Evolutionary conservation across 2,888 invertebrate species (phyloP).

Genomic region (Drosophila lacicola): DNA sequence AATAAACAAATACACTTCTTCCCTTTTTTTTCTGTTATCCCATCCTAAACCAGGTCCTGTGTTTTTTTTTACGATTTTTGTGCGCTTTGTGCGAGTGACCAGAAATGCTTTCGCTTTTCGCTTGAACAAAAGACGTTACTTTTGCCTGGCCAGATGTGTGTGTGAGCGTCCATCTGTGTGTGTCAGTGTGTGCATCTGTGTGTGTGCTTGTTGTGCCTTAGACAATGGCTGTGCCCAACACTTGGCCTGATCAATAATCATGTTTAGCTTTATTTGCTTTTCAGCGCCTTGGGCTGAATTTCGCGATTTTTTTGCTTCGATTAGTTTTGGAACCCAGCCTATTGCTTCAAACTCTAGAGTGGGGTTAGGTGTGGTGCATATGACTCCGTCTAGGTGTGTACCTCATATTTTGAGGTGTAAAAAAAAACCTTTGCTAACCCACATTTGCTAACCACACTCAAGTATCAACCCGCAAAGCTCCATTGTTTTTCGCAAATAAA

Average conservation of each 20-base stretch:
- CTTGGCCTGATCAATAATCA: conserved; percentile 72
- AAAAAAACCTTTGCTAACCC: conserved; percentile 74
- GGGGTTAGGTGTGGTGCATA: conserved; percentile 56
- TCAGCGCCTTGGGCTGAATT: conserved; percentile 37
- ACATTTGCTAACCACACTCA: conserved; percentile 41
- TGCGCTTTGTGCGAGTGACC: conserved; percentile 62
- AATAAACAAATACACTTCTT: conserved; percentile 74
- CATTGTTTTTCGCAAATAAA: conserved; percentile 32
- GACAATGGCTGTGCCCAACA: conserved; percentile 56
- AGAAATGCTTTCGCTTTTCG: conserved; percentile 71
- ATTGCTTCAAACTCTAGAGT: conserved; percentile 27
- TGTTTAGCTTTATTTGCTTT: conserved; percentile 62
- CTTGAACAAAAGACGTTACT: conserved; percentile 72
- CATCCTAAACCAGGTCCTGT: conserved; percentile 7
- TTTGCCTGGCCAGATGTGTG: conserved; percentile 39
- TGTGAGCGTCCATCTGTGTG: conserved; percentile 9
- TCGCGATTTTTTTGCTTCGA: conserved; percentile 43
- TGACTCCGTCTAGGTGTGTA: conserved; percentile 63
- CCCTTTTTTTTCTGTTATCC: conserved; percentile 4
- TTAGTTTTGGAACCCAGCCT: conserved; percentile 39
- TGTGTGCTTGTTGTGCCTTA: conserved; percentile 20
- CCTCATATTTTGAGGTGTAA: conserved; percentile 66
- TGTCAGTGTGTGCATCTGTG: conserved; percentile 6
- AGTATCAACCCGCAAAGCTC: conserved; percentile 18
- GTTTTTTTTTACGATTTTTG: conserved; percentile 29